Base-by-base conservation (phyloP, 2,797 vertebrate genomes). In the Cynodonichthys magdalenae region DNA sequence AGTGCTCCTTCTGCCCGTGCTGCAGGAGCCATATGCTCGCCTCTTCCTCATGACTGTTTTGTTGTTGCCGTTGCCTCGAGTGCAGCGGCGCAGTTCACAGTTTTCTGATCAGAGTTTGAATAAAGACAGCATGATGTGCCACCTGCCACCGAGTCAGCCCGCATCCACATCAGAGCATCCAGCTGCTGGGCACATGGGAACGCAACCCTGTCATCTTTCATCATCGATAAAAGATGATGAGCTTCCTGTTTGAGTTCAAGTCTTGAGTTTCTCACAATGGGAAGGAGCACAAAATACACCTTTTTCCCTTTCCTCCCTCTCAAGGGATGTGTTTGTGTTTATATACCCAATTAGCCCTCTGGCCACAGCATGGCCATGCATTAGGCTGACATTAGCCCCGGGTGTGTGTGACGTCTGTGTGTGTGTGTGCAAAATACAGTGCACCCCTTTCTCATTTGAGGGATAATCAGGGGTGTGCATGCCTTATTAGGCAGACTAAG, bases 281-380 rank as follows among this genome's bases (percentile, higher is more conserved):
- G 70, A 69, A 52, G 66, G 47, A 79, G 65, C 68, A 77, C 56
- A 77, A 83, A 83, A 78, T 69, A 46, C 67, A 75, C 56, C 81
- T 59, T 46, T 75, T 76, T 24, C 24, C 59, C 69, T 62, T 58
- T 74, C 49, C 71, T 39, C 28, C 46, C 87, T 87, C 90, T 92
- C 92, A 75, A 45, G 91, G 92, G 90, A 92, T 81, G 61, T 92
- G 91, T 90, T 92, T 91, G 83, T 92, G 90, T 92, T 93, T 90
- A 92, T 92, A 89, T 91, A 90, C 85, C 81, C 90, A 92, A 93
- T 93, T 92, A 93, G 89, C 90, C 91, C 87, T 87, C 74, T 78
- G 86, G 91, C 86, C 89, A 90, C 87, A 88, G 90, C 85, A 86
- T 81, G 87, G 82, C 75, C 86, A 89, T 89, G 87, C 88, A 90